Conservation (phyloP, 2,888 invertebrate species). For the Notodonta dromedarius region DNA sequence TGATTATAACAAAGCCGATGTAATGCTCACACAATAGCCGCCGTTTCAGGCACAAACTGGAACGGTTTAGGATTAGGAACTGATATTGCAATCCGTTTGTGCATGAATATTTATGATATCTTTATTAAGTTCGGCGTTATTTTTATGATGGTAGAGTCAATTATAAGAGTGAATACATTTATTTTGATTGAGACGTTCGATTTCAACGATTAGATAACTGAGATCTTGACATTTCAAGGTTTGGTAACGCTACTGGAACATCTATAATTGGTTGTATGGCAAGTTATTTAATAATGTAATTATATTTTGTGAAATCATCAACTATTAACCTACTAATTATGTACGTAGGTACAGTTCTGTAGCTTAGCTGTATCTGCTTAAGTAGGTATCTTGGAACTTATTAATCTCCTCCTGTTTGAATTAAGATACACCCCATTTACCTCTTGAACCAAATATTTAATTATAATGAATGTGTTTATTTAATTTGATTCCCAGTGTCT, state of each 20-base stretch:
- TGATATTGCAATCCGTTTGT: constrained; percentile 43
- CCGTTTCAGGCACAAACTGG: constrained; percentile 69
- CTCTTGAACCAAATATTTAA: no score
- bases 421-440: no score
- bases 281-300: background rate
- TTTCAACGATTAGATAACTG: background rate
- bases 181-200: background rate
- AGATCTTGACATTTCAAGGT: constrained; percentile 3
- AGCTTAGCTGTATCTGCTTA: no score
- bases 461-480: background rate
- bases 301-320: background rate
- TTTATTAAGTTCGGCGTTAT: constrained; percentile 16
- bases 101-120: constrained; percentile 28
- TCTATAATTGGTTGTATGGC: background rate
- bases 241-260: constrained; percentile 13
- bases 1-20: constrained; percentile 71
- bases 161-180: background rate
- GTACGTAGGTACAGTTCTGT: no score
- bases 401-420: no score
- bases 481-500: background rate
- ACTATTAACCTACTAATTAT: no score
- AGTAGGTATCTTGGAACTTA: no score
- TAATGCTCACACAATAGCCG: constrained; percentile 73
- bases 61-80: constrained; percentile 62
- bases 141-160: background rate